Percentiles rank a stretch among this genome's conserved stretches.
These are phyloP conservation scores for Siderastrea radians DNA, from an alignment of 92 coral and sea anemone species.

Conservation along the genomic window DNA sequence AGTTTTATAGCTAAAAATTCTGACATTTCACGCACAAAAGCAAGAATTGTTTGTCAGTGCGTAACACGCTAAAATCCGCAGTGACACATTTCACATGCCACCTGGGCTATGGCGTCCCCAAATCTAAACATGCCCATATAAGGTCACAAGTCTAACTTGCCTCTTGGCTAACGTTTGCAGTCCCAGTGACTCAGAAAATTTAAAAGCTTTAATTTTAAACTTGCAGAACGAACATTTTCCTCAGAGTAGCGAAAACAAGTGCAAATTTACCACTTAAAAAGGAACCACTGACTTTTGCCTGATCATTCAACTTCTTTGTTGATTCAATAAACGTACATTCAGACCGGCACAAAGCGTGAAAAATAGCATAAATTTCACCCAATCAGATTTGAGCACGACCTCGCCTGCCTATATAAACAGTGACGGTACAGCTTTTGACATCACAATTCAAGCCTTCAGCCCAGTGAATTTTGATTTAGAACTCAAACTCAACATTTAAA, in stretches of 20 bases:
- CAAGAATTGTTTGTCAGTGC: not conserved
- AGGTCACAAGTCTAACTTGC: not conserved
- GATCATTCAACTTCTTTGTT: not conserved
- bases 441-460: not conserved
- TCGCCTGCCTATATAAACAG: constrained; percentile 11
- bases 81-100: not conserved
- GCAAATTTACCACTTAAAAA: not conserved
- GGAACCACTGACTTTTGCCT: no score
- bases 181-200: not conserved
- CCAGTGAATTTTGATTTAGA: not conserved
- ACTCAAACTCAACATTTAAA: not conserved
- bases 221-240: no score
- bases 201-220: not conserved
- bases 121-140: constrained; percentile 17
- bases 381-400: not conserved
- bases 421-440: not conserved
- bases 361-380: not conserved
- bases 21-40: not conserved
- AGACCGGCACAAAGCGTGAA: not conserved
- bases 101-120: not conserved
- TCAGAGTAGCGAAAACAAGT: not conserved
- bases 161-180: not conserved
- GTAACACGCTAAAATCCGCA: not conserved
- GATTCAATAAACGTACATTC: not conserved
- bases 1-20: not conserved